A percentile compares a stretch with the other conserved stretches of the same genome.
phyloP scores from a whole-genome alignment of 2,888 invertebrate species.

The Flexamia atlantica region DNA sequence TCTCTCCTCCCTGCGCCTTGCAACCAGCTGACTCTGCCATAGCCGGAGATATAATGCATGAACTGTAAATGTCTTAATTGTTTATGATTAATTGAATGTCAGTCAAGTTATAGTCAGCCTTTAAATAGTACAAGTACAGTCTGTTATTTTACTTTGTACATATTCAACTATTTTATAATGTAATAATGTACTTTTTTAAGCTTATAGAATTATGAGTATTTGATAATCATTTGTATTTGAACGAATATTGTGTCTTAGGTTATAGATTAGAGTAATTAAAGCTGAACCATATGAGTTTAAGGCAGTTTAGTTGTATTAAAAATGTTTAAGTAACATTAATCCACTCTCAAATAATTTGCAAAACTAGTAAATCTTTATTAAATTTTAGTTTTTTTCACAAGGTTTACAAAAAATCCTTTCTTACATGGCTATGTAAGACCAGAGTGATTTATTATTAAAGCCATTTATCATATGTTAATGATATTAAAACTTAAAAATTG shows the following conservation, averaged over 20 bases:
- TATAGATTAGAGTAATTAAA: background rate
- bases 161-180: background rate
- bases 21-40: too few species aligned
- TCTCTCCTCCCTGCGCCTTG: too few species aligned
- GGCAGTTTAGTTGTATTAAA: background rate
- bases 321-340: background rate
- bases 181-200: background rate
- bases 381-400: too few species aligned
- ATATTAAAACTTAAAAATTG: too few species aligned
- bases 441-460: too few species aligned
- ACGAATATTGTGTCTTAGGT: background rate
- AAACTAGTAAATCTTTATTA: too few species aligned
- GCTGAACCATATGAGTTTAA: background rate
- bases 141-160: constrained; percentile 14
- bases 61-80: too few species aligned
- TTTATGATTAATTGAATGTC: background rate
- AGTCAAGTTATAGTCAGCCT: background rate
- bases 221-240: constrained; percentile 22
- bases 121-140: background rate
- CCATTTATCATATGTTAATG: too few species aligned
- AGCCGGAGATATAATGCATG: too few species aligned
- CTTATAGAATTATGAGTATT: background rate
- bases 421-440: too few species aligned
- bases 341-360: too few species aligned
- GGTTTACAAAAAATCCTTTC: too few species aligned